Evolutionary conservation across 1,140 invertebrate species (phyloP).

Genomic region (Pachypsylla venusta): DNA sequence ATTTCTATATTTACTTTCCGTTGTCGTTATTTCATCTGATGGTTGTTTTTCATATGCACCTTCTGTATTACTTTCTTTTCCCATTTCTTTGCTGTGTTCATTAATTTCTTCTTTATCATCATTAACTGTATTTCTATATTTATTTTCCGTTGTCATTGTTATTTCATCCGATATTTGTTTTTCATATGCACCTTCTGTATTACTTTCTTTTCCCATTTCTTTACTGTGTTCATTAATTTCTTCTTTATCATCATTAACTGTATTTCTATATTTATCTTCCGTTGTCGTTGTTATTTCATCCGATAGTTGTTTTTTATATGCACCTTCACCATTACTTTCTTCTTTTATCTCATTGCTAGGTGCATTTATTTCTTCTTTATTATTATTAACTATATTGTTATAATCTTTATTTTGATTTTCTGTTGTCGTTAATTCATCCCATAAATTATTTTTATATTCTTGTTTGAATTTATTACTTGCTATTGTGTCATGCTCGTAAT

Average conservation of each 20-base stretch:
- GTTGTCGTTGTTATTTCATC: not conserved
- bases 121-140: too few species aligned
- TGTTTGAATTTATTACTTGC: not conserved
- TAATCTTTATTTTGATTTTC: not conserved
- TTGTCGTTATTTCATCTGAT: too few species aligned
- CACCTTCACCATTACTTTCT: not conserved
- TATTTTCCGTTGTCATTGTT: too few species aligned
- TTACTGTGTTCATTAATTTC: not conserved
- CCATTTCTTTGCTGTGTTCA: too few species aligned
- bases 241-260: not conserved
- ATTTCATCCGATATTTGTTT: too few species aligned
- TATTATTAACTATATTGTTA: not conserved
- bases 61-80: too few species aligned
- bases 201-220: not conserved
- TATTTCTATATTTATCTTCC: not conserved
- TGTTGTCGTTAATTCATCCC: not conserved
- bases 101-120: too few species aligned
- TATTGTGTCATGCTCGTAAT: too few species aligned
- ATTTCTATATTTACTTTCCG: too few species aligned
- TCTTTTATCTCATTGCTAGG: not conserved
- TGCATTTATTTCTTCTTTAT: not conserved
- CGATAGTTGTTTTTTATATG: not conserved
- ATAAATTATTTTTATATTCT: not conserved
- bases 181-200: not conserved
- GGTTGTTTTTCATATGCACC: too few species aligned